These are phyloP conservation scores for Crocuta crocuta DNA, from an alignment of 2,113 vertebrate species.

Conservation along the genomic window DNA sequence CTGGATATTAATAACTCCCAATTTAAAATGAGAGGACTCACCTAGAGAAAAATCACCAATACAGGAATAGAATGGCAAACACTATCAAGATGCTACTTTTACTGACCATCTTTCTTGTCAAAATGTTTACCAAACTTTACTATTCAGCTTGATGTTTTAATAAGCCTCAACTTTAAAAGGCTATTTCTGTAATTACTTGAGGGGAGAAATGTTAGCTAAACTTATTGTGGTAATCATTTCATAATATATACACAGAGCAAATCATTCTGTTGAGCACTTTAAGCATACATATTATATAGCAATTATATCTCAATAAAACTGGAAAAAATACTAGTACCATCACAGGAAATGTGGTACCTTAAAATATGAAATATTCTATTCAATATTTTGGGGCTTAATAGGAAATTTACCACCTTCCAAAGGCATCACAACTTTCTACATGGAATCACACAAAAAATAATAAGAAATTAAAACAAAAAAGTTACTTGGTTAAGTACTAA, in stretches of 20 bases:
- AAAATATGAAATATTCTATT: neutral
- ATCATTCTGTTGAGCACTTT: neutral
- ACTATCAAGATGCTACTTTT: conserved; percentile 4
- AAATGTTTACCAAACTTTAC: neutral
- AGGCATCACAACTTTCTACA: neutral
- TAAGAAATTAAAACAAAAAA: conserved; percentile 41
- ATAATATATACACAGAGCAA: neutral
- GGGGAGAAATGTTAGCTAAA: neutral
- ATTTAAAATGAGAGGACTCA: conserved; percentile 26
- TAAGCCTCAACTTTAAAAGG: conserved; percentile 35
- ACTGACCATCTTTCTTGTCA: neutral
- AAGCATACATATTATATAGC: neutral
- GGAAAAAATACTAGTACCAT: conserved; percentile 3
- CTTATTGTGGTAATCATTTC: neutral
- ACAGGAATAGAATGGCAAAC: conserved; percentile 33
- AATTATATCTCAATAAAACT: neutral
- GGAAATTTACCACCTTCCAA: conserved; percentile 1
- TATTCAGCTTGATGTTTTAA: conserved; percentile 25
- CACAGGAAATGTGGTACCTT: neutral
- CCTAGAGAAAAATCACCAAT: neutral
- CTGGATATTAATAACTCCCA: neutral
- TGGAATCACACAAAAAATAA: neutral
- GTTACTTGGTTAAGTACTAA: neutral
- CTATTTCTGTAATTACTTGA: neutral
- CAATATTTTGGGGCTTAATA: neutral